phyloP scores from a whole-genome alignment of 2,113 vertebrate species.

The Catharus minimus region DNA sequence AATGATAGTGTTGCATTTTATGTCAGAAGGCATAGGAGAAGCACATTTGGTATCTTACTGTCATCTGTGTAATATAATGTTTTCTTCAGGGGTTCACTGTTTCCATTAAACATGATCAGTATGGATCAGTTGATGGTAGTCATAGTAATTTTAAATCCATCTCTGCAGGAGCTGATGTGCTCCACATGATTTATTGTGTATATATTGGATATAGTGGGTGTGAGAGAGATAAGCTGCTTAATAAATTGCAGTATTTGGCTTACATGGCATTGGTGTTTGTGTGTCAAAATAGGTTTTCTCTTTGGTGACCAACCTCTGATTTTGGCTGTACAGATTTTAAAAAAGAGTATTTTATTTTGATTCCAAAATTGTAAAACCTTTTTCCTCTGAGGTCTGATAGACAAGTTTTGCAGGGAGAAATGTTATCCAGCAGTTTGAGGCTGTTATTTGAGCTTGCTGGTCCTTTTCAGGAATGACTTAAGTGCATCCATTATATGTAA shows the following conservation, averaged over 20 bases:
- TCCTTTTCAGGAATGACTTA: constrained; percentile 29
- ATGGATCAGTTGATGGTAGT: constrained; percentile 7
- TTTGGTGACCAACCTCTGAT: not conserved
- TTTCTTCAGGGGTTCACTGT: not conserved
- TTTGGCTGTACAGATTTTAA: not conserved
- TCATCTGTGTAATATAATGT: not conserved
- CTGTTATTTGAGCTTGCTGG: constrained; percentile 25
- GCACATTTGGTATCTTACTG: not conserved
- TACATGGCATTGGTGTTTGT: not conserved
- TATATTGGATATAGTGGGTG: not conserved
- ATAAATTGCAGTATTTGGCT: not conserved
- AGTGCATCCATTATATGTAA: constrained; percentile 52
- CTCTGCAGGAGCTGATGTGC: not conserved
- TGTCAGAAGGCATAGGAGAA: constrained; percentile 4
- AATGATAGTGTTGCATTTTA: not conserved
- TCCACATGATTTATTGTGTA: not conserved
- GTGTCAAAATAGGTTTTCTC: not conserved
- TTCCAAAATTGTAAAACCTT: not conserved
- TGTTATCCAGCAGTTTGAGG: not conserved
- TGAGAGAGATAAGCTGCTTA: not conserved
- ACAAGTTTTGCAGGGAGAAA: not conserved
- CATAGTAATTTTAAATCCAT: not conserved
- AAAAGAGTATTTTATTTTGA: not conserved
- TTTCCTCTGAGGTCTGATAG: not conserved
- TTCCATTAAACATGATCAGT: constrained; percentile 37